phyloP scores from a whole-genome alignment of 2,888 invertebrate species.

The Sminthurinus aureus region DNA sequence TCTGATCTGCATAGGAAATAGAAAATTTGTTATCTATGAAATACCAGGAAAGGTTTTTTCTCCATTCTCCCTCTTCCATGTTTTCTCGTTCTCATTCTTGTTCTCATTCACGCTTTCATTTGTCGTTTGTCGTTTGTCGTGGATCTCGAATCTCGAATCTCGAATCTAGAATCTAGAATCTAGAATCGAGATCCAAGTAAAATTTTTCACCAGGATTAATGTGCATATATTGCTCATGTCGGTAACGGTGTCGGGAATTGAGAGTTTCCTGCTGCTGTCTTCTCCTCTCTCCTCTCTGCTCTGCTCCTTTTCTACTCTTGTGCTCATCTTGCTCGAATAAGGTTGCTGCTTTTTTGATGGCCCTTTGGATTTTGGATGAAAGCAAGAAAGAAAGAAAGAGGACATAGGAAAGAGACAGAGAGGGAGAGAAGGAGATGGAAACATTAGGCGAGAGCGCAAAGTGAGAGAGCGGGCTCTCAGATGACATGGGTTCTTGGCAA shows the following conservation, averaged over 20 bases:
- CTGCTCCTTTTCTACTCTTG: too few relatives aligned
- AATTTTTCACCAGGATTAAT: constrained; percentile 46
- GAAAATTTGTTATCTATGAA: constrained; percentile 17
- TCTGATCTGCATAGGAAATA: not conserved
- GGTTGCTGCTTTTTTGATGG: constrained; percentile 11
- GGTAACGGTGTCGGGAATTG: constrained; percentile 25
- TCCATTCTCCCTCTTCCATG: not conserved
- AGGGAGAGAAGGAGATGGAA: not conserved
- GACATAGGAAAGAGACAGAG: constrained; percentile 11
- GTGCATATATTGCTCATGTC: constrained; percentile 44
- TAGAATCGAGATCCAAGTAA: constrained; percentile 27
- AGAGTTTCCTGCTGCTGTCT: constrained; percentile 29
- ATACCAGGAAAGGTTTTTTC: constrained; percentile 25
- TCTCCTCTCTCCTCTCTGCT: not conserved
- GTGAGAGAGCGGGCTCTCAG: constrained; percentile 37
- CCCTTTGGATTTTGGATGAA: not conserved
- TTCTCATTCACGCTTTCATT: not conserved
- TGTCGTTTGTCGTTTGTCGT: not conserved
- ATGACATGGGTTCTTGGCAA: constrained; percentile 52
- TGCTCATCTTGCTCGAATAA: not conserved
- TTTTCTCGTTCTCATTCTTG: not conserved
- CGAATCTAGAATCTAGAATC: too few relatives aligned
- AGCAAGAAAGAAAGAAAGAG: not conserved
- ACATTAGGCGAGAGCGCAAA: not conserved
- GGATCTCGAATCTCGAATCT: too few relatives aligned